phyloP scores from a whole-genome alignment of 2,797 vertebrate genomes.

The Ispidina lecontei region DNA sequence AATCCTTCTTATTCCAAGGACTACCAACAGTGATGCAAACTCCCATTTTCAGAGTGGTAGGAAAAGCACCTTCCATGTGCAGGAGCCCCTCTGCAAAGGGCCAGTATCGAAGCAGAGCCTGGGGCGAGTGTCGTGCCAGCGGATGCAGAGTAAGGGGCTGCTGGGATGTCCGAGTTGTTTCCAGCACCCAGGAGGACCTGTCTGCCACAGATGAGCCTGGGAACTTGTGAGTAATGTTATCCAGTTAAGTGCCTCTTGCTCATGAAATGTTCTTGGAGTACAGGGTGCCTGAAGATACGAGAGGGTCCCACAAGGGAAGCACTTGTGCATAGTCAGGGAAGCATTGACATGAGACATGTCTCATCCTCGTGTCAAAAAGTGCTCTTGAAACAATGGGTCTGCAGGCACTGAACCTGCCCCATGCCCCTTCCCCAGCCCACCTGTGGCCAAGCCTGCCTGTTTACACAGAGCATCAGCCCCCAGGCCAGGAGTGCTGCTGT shows the following conservation, averaged over 20 bases:
- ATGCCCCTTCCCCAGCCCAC: not conserved
- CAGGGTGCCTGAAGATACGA: not conserved
- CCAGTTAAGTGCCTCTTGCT: not conserved
- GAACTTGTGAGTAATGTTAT: not conserved
- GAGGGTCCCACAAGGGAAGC: not conserved
- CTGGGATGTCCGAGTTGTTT: not conserved
- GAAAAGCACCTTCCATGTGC: not conserved
- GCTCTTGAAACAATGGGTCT: not conserved
- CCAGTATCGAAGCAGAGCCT: accelerated
- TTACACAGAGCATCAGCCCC: not conserved
- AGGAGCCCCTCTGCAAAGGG: not conserved
- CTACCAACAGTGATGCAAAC: accelerated
- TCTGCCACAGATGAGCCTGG: not conserved
- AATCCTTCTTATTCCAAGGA: not conserved
- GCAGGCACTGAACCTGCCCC: accelerated
- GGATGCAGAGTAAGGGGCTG: not conserved
- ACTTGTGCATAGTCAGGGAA: not conserved
- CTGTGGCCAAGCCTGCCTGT: not conserved
- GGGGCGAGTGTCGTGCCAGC: accelerated
- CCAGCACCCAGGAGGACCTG: not conserved
- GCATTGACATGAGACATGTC: not conserved
- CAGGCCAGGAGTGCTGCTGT: not conserved
- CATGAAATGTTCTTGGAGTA: not conserved
- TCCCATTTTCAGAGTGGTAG: not conserved
- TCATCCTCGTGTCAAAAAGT: not conserved